A percentile compares a stretch with the other conserved stretches of the same genome.
These are phyloP conservation scores for Tigriopus japonicus DNA, from an alignment of 1,140 invertebrate genomes.

Conservation along the genomic window DNA sequence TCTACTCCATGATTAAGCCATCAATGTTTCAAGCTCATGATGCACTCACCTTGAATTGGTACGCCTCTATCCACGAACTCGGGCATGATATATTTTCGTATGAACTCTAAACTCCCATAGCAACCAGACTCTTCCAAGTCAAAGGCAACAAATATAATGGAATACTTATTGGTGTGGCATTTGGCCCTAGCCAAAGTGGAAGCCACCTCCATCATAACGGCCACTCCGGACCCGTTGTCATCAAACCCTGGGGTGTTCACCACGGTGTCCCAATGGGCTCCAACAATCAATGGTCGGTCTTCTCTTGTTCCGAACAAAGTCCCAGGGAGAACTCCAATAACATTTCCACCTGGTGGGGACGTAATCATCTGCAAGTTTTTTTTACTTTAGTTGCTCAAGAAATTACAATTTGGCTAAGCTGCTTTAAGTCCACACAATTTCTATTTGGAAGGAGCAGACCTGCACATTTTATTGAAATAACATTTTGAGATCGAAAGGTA, in stretches of 20 bases:
- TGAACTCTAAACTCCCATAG: constrained; percentile 3
- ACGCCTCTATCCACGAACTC: constrained; percentile 20
- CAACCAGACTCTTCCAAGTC: constrained; percentile 27
- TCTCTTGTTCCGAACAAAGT: constrained; percentile 21
- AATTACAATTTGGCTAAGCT: no score
- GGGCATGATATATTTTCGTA: background rate
- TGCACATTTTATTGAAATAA: no score
- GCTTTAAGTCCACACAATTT: no score
- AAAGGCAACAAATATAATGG: constrained; percentile 29
- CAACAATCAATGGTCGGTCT: constrained; percentile 26
- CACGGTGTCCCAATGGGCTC: constrained; percentile 30
- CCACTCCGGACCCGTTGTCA: constrained; percentile 29
- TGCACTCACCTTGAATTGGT: constrained; percentile 21
- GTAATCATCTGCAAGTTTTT: no score
- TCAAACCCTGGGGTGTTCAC: constrained; percentile 22
- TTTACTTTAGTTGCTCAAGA: no score
- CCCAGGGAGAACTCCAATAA: constrained; percentile 25
- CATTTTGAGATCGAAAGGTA: no score
- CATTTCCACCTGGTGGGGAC: constrained; percentile 22
- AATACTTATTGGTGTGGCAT: constrained; percentile 21
- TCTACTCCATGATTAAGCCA: constrained; percentile 20
- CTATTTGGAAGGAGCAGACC: no score
- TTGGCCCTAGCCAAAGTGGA: constrained; percentile 22
- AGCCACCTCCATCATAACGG: constrained; percentile 27
- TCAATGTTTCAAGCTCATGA: constrained; percentile 27